Conservation (phyloP, 2,888 invertebrate species). For the Nephrotoma guestfalica region DNA sequence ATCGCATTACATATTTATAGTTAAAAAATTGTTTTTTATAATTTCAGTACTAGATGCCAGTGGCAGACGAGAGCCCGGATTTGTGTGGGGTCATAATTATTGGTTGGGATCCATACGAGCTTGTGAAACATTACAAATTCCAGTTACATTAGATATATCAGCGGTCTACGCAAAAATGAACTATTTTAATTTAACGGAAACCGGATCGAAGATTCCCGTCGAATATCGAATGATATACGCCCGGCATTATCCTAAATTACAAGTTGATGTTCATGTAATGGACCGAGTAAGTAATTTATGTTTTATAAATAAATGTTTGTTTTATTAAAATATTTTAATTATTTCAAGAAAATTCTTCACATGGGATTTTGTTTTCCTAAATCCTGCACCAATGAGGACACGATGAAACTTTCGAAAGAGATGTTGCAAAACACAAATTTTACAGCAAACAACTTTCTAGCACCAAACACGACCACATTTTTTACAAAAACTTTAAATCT, state of each 20-base stretch:
- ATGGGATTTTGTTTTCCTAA: slow-evolving; percentile 14
- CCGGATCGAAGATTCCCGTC: slow-evolving; percentile 4
- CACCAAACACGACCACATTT: slow-evolving; percentile 10
- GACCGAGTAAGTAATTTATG: slow-evolving; percentile 5
- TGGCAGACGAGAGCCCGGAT: slow-evolving; percentile 31
- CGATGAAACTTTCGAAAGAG: slow-evolving; percentile 6
- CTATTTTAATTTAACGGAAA: slow-evolving; percentile 5
- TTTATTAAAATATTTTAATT: neutral
- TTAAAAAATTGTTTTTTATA: neutral
- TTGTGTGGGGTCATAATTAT: slow-evolving; percentile 34
- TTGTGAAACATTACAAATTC: slow-evolving; percentile 19
- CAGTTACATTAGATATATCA: slow-evolving; percentile 1
- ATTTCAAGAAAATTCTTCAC: slow-evolving; percentile 12
- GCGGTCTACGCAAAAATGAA: neutral
- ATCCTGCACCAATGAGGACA: slow-evolving; percentile 10
- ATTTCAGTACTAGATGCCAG: slow-evolving; percentile 32
- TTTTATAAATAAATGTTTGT: neutral
- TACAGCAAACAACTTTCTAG: slow-evolving; percentile 8
- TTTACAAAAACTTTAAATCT: slow-evolving; percentile 12
- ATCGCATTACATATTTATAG: too few species aligned
- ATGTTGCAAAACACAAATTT: slow-evolving; percentile 10
- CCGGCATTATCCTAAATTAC: slow-evolving; percentile 5
- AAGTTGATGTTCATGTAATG: slow-evolving; percentile 7
- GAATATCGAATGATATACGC: slow-evolving; percentile 7
- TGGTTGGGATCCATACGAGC: slow-evolving; percentile 32